Evolutionary conservation across 2,888 invertebrate species (phyloP).

Genomic region (Caenorhabditis auriculariae): DNA sequence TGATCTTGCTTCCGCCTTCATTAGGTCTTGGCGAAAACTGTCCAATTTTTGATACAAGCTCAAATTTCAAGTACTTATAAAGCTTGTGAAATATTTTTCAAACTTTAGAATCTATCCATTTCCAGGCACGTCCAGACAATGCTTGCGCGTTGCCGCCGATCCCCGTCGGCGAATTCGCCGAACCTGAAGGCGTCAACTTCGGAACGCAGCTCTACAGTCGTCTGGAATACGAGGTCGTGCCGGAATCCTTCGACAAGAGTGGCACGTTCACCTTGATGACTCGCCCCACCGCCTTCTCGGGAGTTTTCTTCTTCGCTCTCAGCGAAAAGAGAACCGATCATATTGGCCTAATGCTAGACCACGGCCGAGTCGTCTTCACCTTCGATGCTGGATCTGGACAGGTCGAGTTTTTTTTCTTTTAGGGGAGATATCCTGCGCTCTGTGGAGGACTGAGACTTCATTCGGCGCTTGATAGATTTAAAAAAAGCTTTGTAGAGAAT

Average conservation of each 20-base stretch:
- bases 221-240: slow-evolving; percentile 62
- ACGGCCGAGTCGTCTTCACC: slow-evolving; percentile 80
- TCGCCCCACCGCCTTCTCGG: slow-evolving; percentile 77
- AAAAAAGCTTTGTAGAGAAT: too few relatives aligned
- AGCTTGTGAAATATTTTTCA: too few relatives aligned
- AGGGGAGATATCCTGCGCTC: too few relatives aligned
- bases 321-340: slow-evolving; percentile 72
- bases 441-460: too few relatives aligned
- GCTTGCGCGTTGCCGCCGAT: slow-evolving; percentile 50
- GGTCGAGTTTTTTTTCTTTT: slow-evolving; percentile 1
- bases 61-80: too few relatives aligned
- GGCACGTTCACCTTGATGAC: slow-evolving; percentile 77
- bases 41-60: too few relatives aligned
- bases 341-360: slow-evolving; percentile 81
- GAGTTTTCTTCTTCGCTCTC: slow-evolving; percentile 80
- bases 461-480: too few relatives aligned
- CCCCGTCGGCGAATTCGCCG: slow-evolving; percentile 42
- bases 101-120: too few relatives aligned
- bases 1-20: too few relatives aligned
- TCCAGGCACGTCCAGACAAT: slow-evolving; percentile 38
- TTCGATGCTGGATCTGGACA: slow-evolving; percentile 79
- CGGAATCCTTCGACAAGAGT: slow-evolving; percentile 53
- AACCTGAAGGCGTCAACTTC: slow-evolving; percentile 63
- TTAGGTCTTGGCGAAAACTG: too few relatives aligned
- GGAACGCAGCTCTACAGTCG: slow-evolving; percentile 63